A percentile compares a stretch with the other conserved stretches of the same genome.
Evolutionary conservation across 2,113 vertebrate species (phyloP).

Genomic region (Cebidichthys violaceus): DNA sequence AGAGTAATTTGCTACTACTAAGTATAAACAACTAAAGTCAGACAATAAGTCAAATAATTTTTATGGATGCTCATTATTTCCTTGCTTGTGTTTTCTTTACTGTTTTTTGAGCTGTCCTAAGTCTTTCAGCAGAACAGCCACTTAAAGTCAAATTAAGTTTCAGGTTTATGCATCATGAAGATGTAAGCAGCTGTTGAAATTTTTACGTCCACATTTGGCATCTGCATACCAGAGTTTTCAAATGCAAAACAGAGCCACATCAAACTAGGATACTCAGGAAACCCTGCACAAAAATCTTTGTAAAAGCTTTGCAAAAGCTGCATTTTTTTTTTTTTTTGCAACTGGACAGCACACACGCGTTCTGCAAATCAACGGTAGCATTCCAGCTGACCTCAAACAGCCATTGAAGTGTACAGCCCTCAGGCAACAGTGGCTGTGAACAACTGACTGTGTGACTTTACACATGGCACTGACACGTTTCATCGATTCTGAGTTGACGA

Average conservation of each 20-base stretch:
- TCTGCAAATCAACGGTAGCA: background rate
- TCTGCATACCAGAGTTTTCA: background rate
- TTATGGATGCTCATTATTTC: conserved; percentile 17
- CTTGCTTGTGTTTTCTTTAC: background rate
- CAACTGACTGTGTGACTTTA: background rate
- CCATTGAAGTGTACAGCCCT: conserved; percentile 5
- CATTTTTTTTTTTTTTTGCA: background rate
- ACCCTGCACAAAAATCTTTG: background rate
- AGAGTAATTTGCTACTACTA: background rate
- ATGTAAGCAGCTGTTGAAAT: background rate
- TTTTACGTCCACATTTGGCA: background rate
- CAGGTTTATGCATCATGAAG: conserved; percentile 2
- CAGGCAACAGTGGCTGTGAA: conserved; percentile 9
- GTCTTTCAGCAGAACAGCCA: background rate
- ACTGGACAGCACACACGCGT: background rate
- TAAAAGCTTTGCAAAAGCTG: background rate
- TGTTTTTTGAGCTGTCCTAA: background rate
- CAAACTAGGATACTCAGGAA: background rate
- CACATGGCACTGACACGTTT: background rate
- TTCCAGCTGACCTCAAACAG: conserved; percentile 6
- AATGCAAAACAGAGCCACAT: background rate
- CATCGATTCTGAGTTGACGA: background rate
- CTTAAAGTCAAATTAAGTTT: conserved; percentile 8
- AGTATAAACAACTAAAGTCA: conserved; percentile 14
- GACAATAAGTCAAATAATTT: background rate